A percentile compares a stretch with the other conserved stretches of the same genome.
These are phyloP conservation scores for Calameuta filiformis DNA, from an alignment of 2,888 invertebrate species.

Conservation along the genomic window DNA sequence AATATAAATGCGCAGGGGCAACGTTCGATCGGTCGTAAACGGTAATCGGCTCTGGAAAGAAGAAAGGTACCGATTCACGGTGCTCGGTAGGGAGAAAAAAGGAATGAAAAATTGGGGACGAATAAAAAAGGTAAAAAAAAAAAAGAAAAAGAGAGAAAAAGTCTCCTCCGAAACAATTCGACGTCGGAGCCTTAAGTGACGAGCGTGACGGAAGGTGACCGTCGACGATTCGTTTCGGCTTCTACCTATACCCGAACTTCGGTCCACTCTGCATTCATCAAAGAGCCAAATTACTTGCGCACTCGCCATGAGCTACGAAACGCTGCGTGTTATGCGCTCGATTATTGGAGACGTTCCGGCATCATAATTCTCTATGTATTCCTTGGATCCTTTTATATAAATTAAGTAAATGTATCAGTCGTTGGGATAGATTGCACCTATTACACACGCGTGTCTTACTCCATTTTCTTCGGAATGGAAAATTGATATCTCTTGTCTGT, in stretches of 20 bases:
- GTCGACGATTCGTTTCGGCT: conserved; percentile 1
- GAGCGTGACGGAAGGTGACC: conserved; percentile 3
- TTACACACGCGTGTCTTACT: neutral
- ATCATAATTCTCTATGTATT: neutral
- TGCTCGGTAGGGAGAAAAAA: neutral
- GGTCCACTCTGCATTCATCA: neutral
- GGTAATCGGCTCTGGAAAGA: neutral
- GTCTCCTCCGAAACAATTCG: neutral
- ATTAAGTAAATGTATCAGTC: neutral
- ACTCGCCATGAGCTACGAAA: neutral
- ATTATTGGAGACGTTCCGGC: neutral
- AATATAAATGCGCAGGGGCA: neutral
- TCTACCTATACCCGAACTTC: neutral
- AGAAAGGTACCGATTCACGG: neutral
- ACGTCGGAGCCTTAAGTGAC: neutral
- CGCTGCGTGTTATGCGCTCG: neutral
- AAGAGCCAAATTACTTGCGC: neutral
- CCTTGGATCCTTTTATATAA: neutral
- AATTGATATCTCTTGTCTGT: neutral
- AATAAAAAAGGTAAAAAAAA: neutral
- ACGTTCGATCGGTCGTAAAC: neutral
- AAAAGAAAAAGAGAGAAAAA: neutral
- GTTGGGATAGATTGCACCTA: neutral
- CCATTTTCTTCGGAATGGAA: neutral
- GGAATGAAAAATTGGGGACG: neutral